phyloP scores from a whole-genome alignment of 92 coral and sea anemone genomes.

The Zoanthus sociatus region DNA sequence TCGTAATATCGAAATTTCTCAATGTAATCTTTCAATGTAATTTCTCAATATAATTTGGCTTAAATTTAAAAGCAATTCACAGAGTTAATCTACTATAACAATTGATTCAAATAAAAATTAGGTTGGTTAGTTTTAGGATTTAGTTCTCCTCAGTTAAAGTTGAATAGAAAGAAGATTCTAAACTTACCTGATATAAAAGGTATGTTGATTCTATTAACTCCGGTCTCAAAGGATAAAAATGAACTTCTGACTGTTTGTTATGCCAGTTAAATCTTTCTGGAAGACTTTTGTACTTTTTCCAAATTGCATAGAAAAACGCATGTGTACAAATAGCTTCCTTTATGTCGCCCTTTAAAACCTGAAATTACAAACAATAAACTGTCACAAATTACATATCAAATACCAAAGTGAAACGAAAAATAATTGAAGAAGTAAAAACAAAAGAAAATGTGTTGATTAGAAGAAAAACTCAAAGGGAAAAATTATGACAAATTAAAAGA shows the following conservation, averaged over 20 bases:
- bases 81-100: too few relatives aligned
- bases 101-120: too few relatives aligned
- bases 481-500: too few relatives aligned
- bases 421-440: neutral
- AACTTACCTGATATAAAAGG: conserved; percentile 84
- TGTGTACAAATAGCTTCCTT: conserved; percentile 97
- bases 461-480: too few relatives aligned
- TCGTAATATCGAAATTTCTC: too few relatives aligned
- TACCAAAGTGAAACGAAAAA: neutral
- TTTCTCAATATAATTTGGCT: too few relatives aligned
- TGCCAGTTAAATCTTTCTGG: conserved; percentile 99
- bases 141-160: too few relatives aligned
- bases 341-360: conserved; percentile 98
- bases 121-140: too few relatives aligned
- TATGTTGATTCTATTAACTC: conserved; percentile 96
- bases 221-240: conserved; percentile 93
- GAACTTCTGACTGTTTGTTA: conserved; percentile 79
- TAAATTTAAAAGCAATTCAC: too few relatives aligned
- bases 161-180: neutral
- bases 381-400: neutral
- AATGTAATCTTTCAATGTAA: too few relatives aligned
- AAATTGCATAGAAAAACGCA: conserved; percentile 88
- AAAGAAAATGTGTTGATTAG: neutral
- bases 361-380: neutral
- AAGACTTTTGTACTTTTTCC: conserved; percentile 94